Conservation (phyloP, 2,888 invertebrate species). For the Phyllotreta striolata region DNA sequence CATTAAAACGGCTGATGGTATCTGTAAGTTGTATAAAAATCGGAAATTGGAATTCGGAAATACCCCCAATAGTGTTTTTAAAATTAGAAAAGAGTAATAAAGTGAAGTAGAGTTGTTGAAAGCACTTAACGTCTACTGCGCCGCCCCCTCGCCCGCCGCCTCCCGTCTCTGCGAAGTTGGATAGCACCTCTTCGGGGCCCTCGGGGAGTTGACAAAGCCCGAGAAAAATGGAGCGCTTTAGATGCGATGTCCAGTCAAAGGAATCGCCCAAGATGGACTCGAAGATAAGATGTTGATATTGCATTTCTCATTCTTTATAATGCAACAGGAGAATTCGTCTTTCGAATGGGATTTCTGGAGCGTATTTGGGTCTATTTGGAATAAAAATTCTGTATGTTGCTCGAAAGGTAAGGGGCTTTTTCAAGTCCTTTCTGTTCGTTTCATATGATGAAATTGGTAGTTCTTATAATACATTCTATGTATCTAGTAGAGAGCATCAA, state of each 20-base stretch:
- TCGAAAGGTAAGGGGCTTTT: not conserved
- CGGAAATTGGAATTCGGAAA: constrained; percentile 18
- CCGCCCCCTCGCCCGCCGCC: constrained; percentile 26
- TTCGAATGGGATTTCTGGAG: constrained; percentile 37
- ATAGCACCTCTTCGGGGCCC: constrained; percentile 45
- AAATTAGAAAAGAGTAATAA: constrained; percentile 50
- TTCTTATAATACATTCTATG: not conserved
- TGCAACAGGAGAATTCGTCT: constrained; percentile 59
- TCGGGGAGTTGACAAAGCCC: constrained; percentile 52
- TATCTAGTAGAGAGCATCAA: too few species aligned
- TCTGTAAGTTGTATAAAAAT: not conserved
- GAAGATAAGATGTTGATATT: constrained; percentile 60
- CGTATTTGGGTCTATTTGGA: constrained; percentile 28
- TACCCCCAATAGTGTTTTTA: constrained; percentile 31
- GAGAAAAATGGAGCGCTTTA: constrained; percentile 58
- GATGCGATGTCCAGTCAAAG: constrained; percentile 57
- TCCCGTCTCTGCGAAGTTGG: constrained; percentile 33
- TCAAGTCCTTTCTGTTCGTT: not conserved
- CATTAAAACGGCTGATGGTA: not conserved
- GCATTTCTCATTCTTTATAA: constrained; percentile 64
- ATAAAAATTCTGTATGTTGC: not conserved
- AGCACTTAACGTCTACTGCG: constrained; percentile 52
- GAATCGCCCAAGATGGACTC: constrained; percentile 56
- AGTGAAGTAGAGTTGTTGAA: constrained; percentile 54
- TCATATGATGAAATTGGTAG: not conserved